A percentile compares a stretch with the other conserved stretches of the same genome.
Evolutionary conservation across 2,113 vertebrate genomes (phyloP).

Genomic region (Oostethus manadensis): DNA sequence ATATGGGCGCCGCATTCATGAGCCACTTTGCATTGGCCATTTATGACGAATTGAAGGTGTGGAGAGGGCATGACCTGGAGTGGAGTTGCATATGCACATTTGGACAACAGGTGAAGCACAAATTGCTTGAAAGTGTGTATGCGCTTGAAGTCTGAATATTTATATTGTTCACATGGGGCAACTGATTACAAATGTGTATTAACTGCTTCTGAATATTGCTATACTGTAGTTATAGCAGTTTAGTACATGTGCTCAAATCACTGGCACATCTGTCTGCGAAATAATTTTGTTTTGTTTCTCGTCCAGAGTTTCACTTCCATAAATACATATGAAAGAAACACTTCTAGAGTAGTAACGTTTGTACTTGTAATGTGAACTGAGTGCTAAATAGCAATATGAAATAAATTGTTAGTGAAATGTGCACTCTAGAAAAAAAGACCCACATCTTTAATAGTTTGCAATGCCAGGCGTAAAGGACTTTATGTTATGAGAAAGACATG

Average conservation of each 20-base stretch:
- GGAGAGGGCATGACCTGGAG: too few species aligned
- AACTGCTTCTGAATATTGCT: conserved; percentile 33
- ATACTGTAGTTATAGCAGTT: not conserved
- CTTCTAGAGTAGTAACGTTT: conserved; percentile 34
- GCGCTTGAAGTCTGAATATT: too few species aligned
- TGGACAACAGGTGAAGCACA: too few species aligned
- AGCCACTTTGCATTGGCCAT: too few species aligned
- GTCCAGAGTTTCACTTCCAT: conserved; percentile 26
- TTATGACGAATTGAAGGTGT: too few species aligned
- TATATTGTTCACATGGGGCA: conserved; percentile 50
- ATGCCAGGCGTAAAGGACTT: conserved; percentile 38
- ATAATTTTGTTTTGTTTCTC: conserved; percentile 10
- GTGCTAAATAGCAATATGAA: conserved; percentile 39
- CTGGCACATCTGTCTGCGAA: not conserved
- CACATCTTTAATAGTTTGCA: conserved; percentile 58
- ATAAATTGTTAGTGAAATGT: conserved; percentile 48
- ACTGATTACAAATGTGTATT: conserved; percentile 57
- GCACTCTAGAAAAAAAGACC: conserved; percentile 40
- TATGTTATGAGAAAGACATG: conserved; percentile 60
- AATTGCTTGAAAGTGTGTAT: too few species aligned
- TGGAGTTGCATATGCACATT: too few species aligned
- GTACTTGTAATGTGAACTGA: conserved; percentile 14
- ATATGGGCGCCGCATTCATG: too few species aligned
- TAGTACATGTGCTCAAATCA: conserved; percentile 6
- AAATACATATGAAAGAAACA: conserved; percentile 16